phyloP scores from a whole-genome alignment of 2,797 vertebrate genomes.

The Lepus oiostolus region DNA sequence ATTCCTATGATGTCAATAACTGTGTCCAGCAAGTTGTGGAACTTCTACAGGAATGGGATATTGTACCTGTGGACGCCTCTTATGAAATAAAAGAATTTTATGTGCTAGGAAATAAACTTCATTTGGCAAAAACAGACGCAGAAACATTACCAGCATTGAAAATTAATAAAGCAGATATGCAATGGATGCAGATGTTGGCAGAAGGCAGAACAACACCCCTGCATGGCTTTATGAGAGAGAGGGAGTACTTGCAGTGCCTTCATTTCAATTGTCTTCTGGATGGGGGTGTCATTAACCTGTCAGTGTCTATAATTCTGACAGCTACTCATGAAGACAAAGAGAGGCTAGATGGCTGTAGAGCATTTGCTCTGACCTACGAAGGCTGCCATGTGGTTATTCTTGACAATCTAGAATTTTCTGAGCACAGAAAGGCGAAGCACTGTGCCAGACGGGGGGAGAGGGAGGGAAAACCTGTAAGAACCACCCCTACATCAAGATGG shows the following conservation, averaged over 20 bases:
- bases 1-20: slow-evolving; percentile 97
- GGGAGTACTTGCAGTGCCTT: slow-evolving; percentile 98
- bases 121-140: slow-evolving; percentile 97
- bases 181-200: slow-evolving; percentile 99
- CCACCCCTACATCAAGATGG: slow-evolving; percentile 99
- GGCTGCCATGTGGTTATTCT: slow-evolving; percentile 96
- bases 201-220: slow-evolving; percentile 99
- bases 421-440: slow-evolving; percentile 97
- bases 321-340: slow-evolving; percentile 94
- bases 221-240: slow-evolving; percentile 98
- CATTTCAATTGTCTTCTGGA: slow-evolving; percentile 98
- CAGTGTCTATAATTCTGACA: slow-evolving; percentile 96
- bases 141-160: slow-evolving; percentile 94
- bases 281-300: slow-evolving; percentile 98
- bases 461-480: slow-evolving; percentile 93
- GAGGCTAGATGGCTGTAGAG: slow-evolving; percentile 94
- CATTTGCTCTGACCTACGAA: slow-evolving; percentile 93
- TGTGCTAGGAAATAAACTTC: slow-evolving; percentile 97
- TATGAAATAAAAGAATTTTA: slow-evolving; percentile 98
- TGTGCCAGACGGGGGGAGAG: slow-evolving; percentile 96
- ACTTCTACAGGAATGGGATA: slow-evolving; percentile 98
- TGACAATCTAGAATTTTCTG: slow-evolving; percentile 97
- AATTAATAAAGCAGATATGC: slow-evolving; percentile 99
- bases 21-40: slow-evolving; percentile 98
- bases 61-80: slow-evolving; percentile 97